Base-by-base conservation (phyloP, 2,888 invertebrate genomes). In the Rhyacophila evoluta region DNA sequence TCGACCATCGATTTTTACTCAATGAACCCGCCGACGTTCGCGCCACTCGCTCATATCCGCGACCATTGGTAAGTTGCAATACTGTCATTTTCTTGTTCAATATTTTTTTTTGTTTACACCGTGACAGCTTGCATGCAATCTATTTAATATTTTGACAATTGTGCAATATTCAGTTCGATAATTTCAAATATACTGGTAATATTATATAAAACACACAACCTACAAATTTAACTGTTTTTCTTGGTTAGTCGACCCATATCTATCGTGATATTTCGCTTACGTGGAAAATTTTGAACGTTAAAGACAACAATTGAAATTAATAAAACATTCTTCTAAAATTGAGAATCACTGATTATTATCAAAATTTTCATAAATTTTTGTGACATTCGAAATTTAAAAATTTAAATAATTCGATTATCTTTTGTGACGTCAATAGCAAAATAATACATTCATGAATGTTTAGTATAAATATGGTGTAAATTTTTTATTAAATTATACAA, bases 1-100 rank as follows among this genome's bases (percentile, higher is more conserved):
- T 12, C 68, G 29, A 25, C 28, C 77, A 79, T 77, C 74, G 79
- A 79, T 81, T 78, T 78, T 69, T 79, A 72, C 77, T 79, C 75
- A 81, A 81, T 81, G 81, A 81, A 78, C 77, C 75, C 28, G 25
- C 38, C 72, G 75, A 69, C 78, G 67, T 73, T 75, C 55, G 69
- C 72, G 73, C 75, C 78, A 80, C 72, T 80, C 76, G 76, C 78
- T 33, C 73, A 67, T 73, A 77, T 74, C 75, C 39, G 72, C 74
- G 78, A 72, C 74, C 55, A 70, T 75, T 36, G 80, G 80, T 80
- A 67, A 80, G 80, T 80, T 68, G 37, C 39, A 38, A 75, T 27
- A 29, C 37, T 76, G 15, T 2, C 11, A 69, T 38, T 39, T 39
- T 37, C 69, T 28, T 68, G 10, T 8, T 73, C 27, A 41, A 33